phyloP scores from a whole-genome alignment of 2,797 vertebrate species.

The Tragopan temminckii region DNA sequence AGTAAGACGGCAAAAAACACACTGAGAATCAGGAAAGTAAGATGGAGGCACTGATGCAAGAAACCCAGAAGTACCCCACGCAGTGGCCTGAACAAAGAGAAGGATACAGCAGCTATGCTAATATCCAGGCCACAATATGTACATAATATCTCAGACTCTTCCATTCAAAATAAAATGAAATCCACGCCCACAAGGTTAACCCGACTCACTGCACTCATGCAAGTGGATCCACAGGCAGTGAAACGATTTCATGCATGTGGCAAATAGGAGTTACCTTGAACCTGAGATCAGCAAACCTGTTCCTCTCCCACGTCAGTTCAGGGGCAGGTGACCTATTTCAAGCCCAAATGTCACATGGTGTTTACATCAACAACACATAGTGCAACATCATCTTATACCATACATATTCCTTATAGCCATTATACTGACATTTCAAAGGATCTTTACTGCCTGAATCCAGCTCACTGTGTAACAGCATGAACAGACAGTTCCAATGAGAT shows the following conservation, averaged over 20 bases:
- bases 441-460: not conserved
- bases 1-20: not conserved
- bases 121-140: not conserved
- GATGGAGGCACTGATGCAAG: not conserved
- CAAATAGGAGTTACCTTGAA: not conserved
- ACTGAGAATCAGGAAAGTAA: not conserved
- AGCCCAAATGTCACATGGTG: not conserved
- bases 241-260: not conserved
- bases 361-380: not conserved
- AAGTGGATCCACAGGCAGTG: not conserved
- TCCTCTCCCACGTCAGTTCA: not conserved
- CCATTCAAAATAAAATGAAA: not conserved
- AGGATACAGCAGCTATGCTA: not conserved
- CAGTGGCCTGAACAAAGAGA: not conserved
- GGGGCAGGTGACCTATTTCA: not conserved
- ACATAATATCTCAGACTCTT: not conserved
- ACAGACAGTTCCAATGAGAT: fast-evolving
- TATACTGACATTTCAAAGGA: not conserved
- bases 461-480: not conserved
- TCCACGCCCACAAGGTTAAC: not conserved
- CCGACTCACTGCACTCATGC: not conserved
- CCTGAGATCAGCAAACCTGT: not conserved
- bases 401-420: not conserved
- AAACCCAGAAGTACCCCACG: not conserved
- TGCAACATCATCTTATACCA: not conserved